phyloP scores from a whole-genome alignment of 2,888 invertebrate species.

The Harpalus rubripes region DNA sequence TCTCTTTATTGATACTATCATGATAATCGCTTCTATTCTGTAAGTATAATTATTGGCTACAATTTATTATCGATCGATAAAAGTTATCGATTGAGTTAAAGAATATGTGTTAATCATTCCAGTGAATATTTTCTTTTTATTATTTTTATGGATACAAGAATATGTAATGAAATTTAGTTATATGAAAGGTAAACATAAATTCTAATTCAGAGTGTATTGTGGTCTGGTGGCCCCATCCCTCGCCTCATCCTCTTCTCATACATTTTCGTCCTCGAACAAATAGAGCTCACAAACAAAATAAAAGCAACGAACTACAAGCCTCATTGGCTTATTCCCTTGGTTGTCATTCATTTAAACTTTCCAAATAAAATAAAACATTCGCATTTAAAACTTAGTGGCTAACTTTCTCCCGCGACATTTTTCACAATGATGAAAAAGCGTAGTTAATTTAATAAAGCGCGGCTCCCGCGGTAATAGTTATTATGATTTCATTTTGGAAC shows the following conservation, averaged over 20 bases:
- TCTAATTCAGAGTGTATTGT: conserved; percentile 29
- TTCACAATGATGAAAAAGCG: conserved; percentile 51
- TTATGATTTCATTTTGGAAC: conserved; percentile 58
- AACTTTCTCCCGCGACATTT: conserved; percentile 51
- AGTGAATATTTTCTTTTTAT: not conserved
- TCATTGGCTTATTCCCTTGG: conserved; percentile 51
- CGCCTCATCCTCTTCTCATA: conserved; percentile 32
- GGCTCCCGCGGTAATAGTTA: conserved; percentile 42
- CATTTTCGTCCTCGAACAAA: conserved; percentile 35
- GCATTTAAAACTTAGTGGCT: conserved; percentile 49
- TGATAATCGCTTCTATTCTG: no score
- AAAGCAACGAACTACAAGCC: conserved; percentile 28
- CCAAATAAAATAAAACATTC: conserved; percentile 58
- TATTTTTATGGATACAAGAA: not conserved
- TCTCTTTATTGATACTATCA: no score
- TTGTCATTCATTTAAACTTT: conserved; percentile 62
- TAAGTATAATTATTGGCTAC: no score
- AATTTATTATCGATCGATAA: no score
- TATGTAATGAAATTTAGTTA: conserved; percentile 33
- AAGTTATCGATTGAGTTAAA: no score
- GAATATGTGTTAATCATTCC: no score
- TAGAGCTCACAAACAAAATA: conserved; percentile 48
- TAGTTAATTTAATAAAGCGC: conserved; percentile 55
- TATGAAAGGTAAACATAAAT: conserved; percentile 43
- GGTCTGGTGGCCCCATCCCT: no score